phyloP scores from a whole-genome alignment of 2,888 invertebrate species.

The Hirtodrosophila histrioides region DNA sequence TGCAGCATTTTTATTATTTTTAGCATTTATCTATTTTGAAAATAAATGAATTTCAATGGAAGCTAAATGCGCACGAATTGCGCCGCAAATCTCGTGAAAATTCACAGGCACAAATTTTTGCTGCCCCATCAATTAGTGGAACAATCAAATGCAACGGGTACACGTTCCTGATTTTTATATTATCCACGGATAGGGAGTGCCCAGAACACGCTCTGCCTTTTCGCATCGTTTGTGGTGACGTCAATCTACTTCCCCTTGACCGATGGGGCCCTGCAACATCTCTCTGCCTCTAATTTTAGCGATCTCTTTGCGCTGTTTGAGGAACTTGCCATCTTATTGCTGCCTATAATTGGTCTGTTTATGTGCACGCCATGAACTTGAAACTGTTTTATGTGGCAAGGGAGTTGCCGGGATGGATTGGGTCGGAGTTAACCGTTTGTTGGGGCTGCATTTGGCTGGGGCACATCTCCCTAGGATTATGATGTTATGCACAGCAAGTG shows the following conservation, averaged over 20 bases:
- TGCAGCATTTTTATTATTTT: slow-evolving; percentile 41
- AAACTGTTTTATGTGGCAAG: slow-evolving; percentile 45
- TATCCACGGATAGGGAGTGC: slow-evolving; percentile 7
- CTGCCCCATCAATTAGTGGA: slow-evolving; percentile 44
- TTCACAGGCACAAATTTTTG: slow-evolving; percentile 25
- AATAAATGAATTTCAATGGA: slow-evolving; percentile 61
- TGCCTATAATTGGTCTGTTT: slow-evolving; percentile 74
- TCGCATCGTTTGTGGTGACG: slow-evolving; percentile 65
- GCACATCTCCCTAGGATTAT: slow-evolving; percentile 50
- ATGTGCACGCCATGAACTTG: slow-evolving; percentile 66
- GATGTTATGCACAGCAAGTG: slow-evolving; percentile 48
- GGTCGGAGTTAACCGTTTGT: slow-evolving; percentile 8
- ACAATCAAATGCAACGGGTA: slow-evolving; percentile 38
- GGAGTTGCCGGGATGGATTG: slow-evolving; percentile 1
- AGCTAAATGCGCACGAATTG: slow-evolving; percentile 45
- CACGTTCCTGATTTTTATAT: slow-evolving; percentile 8
- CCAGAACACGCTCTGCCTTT: slow-evolving; percentile 30
- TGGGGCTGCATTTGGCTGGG: not conserved
- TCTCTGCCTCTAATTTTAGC: slow-evolving; percentile 54
- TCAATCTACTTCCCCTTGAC: slow-evolving; percentile 48
- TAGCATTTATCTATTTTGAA: slow-evolving; percentile 60
- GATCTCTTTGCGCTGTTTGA: slow-evolving; percentile 30
- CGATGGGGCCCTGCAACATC: slow-evolving; percentile 42
- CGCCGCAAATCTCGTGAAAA: slow-evolving; percentile 48
- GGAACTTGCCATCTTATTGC: slow-evolving; percentile 60